Percentiles rank a stretch among this genome's conserved stretches.
Conservation (phyloP, 2,113 vertebrate species). For the Ceyx melanurus region DNA sequence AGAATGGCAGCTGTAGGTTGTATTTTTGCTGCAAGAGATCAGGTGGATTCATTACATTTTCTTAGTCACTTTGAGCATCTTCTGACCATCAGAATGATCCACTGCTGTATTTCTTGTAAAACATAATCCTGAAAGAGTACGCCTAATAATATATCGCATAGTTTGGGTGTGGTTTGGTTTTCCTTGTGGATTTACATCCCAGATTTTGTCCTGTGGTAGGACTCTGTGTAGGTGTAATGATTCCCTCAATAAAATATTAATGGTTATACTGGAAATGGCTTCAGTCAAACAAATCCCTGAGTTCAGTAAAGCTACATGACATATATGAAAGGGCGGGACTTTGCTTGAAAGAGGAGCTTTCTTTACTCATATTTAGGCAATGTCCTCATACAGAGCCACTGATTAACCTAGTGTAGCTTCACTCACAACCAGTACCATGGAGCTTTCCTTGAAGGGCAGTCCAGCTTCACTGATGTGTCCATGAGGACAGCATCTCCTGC, state of each 20-base stretch:
- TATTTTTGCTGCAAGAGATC: not conserved
- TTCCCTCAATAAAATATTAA: not conserved
- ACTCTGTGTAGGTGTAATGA: not conserved
- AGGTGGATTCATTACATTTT: not conserved
- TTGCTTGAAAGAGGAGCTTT: not conserved
- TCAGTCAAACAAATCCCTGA: not conserved
- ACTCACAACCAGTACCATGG: not conserved
- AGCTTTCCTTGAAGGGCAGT: not conserved
- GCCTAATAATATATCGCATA: not conserved
- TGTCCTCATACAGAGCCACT: not conserved
- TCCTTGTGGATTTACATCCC: not conserved
- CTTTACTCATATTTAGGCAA: not conserved
- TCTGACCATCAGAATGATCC: not conserved
- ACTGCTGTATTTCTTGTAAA: not conserved
- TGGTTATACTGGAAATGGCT: not conserved
- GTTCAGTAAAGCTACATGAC: not conserved
- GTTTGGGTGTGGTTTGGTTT: not conserved
- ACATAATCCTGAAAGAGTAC: not conserved
- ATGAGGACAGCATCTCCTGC: not conserved
- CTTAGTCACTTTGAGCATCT: not conserved
- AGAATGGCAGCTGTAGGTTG: not conserved
- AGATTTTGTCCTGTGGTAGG: not conserved
- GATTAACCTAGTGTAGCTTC: not conserved
- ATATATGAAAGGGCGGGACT: not conserved
- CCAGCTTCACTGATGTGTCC: not conserved